These are phyloP conservation scores for Meteorus colon DNA, from an alignment of 2,888 invertebrate genomes.

Conservation along the genomic window DNA sequence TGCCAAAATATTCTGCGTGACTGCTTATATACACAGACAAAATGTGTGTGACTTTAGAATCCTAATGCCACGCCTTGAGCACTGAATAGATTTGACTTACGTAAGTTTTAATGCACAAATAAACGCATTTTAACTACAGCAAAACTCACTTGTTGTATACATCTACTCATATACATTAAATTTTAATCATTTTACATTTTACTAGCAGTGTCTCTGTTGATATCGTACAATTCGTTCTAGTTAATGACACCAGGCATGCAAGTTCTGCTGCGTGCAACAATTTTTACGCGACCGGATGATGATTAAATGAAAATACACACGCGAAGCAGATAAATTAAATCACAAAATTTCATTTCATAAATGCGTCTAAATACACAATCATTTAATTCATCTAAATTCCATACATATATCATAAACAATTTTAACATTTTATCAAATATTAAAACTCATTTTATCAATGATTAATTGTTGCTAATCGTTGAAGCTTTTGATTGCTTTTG, in stretches of 20 bases:
- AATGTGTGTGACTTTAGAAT: neutral
- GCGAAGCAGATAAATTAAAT: too few species aligned
- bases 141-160: conserved; percentile 1
- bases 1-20: conserved; percentile 38
- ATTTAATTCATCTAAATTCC: neutral
- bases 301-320: neutral
- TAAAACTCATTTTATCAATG: neutral
- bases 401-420: neutral
- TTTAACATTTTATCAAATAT: neutral
- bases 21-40: neutral
- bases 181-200: neutral
- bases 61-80: neutral
- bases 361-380: neutral
- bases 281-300: neutral
- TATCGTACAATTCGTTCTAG: neutral
- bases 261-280: neutral
- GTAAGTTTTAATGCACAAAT: conserved; percentile 25
- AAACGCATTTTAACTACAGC: conserved; percentile 10
- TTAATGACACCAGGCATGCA: neutral
- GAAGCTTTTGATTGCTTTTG: too few species aligned
- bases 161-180: neutral
- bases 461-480: neutral
- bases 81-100: conserved; percentile 20
- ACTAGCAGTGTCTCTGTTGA: neutral
- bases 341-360: too few species aligned